phyloP scores from a whole-genome alignment of 2,113 vertebrate genomes.

The Zapus hudsonius region DNA sequence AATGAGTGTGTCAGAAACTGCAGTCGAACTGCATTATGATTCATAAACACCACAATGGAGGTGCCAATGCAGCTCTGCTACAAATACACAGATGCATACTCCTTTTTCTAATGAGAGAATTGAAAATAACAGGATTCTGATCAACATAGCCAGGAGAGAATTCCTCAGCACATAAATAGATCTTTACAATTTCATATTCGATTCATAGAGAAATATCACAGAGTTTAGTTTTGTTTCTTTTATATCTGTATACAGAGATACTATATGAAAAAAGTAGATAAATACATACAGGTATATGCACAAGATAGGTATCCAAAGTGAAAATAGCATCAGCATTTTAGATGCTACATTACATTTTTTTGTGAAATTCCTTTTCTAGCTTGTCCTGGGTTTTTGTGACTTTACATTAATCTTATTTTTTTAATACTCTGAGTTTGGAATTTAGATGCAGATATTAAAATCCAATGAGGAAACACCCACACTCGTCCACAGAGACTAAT shows the following conservation, averaged over 20 bases:
- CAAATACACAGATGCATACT: slow-evolving; percentile 60
- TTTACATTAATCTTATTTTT: neutral
- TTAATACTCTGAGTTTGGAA: neutral
- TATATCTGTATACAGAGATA: neutral
- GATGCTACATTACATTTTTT: neutral
- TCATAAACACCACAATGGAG: slow-evolving; percentile 70
- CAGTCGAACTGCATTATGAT: slow-evolving; percentile 72
- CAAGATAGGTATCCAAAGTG: neutral
- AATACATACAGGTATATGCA: neutral
- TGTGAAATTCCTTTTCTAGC: slow-evolving; percentile 25
- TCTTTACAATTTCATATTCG: slow-evolving; percentile 43
- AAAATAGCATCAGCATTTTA: neutral
- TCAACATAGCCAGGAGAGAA: neutral
- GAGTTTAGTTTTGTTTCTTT: slow-evolving; percentile 15
- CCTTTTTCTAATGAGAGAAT: slow-evolving; percentile 66
- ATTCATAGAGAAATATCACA: slow-evolving; percentile 18
- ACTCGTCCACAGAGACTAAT: neutral
- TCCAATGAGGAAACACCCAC: neutral
- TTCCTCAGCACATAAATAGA: slow-evolving; percentile 11
- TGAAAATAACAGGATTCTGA: slow-evolving; percentile 65
- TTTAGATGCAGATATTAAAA: slow-evolving; percentile 64
- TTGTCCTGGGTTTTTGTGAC: neutral
- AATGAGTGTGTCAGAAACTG: slow-evolving; percentile 83
- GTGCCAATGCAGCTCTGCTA: slow-evolving; percentile 59
- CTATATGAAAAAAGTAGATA: neutral